Evolutionary conservation across 2,113 vertebrate species (phyloP), one percentile per base, ranked within the genome.

Genomic region (Nymphicus hollandicus): DNA sequence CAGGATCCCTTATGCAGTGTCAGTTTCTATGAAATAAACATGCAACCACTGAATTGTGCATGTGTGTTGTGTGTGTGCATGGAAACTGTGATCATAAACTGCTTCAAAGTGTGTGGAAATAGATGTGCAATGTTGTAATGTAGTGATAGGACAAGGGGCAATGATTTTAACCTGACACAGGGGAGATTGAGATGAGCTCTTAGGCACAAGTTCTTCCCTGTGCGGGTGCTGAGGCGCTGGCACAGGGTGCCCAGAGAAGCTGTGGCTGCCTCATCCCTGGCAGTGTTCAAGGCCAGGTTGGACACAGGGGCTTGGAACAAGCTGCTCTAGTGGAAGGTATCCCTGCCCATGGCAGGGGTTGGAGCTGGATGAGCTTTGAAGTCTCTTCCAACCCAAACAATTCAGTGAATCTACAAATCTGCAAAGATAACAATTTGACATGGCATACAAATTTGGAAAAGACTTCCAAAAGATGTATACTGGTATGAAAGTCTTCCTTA

Each of bases 1-100:
- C 0, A 0, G 3, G 7, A 12, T 20, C 9, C 23, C 9, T 58
- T 24, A 9, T 5, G 13, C 13, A 31, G n/a, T 11, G 11, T 12
- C 47, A 27, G 33, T 19, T 94, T 47, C 35, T 37, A 0, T 19
- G 12, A 8, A 12, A 33, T 18, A 28, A 53, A 13, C 4, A 1
- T 7, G 47, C 25, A 55, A 0, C 20, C 22, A 0, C 1, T 47
- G 47, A 4, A 6, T 43, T 3, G 2, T 27, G 28, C 25, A 4
- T 22, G 6, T 4, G 31, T 13, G 20, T 8, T 1, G 2, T 27
- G 14, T 49, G 63, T 22, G 27, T 31, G 12, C 3, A 1, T 33
- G n/a, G 60, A 50, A 85, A 39, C 6, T 33, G 13, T 53, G 49
- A 55, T 76, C 15, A 2, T 24, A 20, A 77, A 17, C 19, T n/a